Base-by-base conservation (phyloP, 1,140 invertebrate genomes). In the Aphaenogaster rudis region DNA sequence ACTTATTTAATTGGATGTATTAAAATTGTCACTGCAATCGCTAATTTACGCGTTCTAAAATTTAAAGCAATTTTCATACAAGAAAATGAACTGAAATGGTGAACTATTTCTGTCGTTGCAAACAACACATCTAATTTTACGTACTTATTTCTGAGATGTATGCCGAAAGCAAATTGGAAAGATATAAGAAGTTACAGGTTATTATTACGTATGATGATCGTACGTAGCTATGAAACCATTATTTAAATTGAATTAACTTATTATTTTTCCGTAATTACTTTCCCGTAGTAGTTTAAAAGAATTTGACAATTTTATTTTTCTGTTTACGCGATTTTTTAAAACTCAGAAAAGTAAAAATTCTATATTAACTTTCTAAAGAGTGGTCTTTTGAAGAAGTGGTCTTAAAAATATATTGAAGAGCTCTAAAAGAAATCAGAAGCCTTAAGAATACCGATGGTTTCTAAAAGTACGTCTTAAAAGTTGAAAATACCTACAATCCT, bases 181-280 rank as follows among this genome's bases (percentile, higher is more conserved):
- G 8, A 48, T 33, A 21, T 7, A 33, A 72, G 2, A 17, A 28
- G 28, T 72, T 72, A 28, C 13, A 67, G 3, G 6, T 28, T 71
- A 33, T 52, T 50, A 33, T 69, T 21, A 5, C n/a, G 21, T 48
- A 28, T 33, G 42, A 69, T 28, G 67, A 45, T 28, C 42, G 21
- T 50, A 28, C 42, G 42, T 28, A 45, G n/a, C 17, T 52, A 54
- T 52, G 15, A 72, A 52, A 72, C 48, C 8, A 33, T 72, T 72
- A 72, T 54, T 54, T 72, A 72, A 52, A 72, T 54, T 52, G 39
- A 52, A 17, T 72, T 17, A 64, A 39, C 15, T n/a, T n/a, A n/a
- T n/a, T n/a, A n/a, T n/a, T n/a, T n/a, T n/a, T n/a, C n/a, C n/a
- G n/a, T n/a, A n/a, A n/a, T n/a, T n/a, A n/a, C n/a, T 54, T 72